Evolutionary conservation across 1,140 invertebrate genomes (phyloP).

Genomic region (Scylla paramamosain): DNA sequence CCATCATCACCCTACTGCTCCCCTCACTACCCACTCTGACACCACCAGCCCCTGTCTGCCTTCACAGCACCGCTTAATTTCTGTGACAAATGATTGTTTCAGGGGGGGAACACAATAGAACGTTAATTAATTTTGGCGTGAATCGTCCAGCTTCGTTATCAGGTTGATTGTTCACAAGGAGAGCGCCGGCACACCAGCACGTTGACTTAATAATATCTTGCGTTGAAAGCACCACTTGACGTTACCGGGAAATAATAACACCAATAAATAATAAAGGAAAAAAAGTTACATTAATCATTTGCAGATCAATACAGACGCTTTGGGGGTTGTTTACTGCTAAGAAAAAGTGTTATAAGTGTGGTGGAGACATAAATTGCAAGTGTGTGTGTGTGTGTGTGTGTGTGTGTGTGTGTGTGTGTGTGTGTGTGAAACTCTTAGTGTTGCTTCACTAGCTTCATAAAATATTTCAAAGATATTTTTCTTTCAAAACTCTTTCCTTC

Average conservation of each 20-base stretch:
- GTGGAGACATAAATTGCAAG: too few species aligned
- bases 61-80: not conserved
- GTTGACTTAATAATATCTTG: slow-evolving; percentile 10
- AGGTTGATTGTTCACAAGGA: not conserved
- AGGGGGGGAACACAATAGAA: not conserved
- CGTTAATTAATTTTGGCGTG: slow-evolving; percentile 22
- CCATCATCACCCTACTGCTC: not conserved
- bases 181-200: not conserved
- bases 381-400: slow-evolving; percentile 18
- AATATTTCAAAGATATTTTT: not conserved
- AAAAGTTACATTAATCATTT: too few species aligned
- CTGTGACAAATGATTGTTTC: not conserved
- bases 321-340: not conserved
- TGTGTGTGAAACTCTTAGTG: not conserved
- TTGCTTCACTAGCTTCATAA: not conserved
- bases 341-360: not conserved
- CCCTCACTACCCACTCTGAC: too few species aligned
- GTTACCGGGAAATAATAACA: not conserved
- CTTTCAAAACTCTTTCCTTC: not conserved
- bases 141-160: not conserved
- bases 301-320: not conserved
- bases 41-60: not conserved
- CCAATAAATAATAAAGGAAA: too few species aligned
- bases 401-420: slow-evolving; percentile 5
- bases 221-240: not conserved